Evolutionary conservation across 2,113 vertebrate species (phyloP), one percentile per base, ranked within the genome.

Genomic region (Epinephelus lanceolatus): DNA sequence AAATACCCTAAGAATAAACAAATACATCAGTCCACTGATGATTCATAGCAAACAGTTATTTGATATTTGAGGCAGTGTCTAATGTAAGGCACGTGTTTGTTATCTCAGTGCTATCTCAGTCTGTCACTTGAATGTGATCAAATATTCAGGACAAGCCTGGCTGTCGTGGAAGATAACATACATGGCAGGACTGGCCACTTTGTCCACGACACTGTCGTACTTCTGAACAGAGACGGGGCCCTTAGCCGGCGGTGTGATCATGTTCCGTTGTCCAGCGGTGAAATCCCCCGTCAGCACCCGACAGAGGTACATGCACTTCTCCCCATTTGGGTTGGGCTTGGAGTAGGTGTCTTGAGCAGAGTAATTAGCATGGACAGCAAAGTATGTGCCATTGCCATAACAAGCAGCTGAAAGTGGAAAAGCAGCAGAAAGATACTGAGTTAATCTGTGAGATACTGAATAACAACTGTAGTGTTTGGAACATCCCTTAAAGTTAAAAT

Each of bases 61-160:
- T 13, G 13, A 27, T 2, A 11, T 19, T 53, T 11, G 30, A 69
- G 27, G 12, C 33, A 78, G 6, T 15, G 21, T 23, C 5, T 42
- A 27, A 40, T 47, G 19, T 47, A 51, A 59, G 47, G 5, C 6
- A 14, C 37, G 9, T 15, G 2, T 17, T 51, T 45, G 30, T 27
- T 1, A 17, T 2, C 3, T 49, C 7, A 14, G 51, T 45, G n/a
- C 10, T 47, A 12, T 13, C 45, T 47, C 18, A n/a, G 14, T 17
- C 3, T 23, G 25, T 85, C 71, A 94, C 10, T 21, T 92, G 81
- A 97, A 97, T 40, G 94, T 96, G 83, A 98, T 97, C 42, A 97
- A 89, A 56, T 97, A 96, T 66, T 97, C 95, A 14, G 97, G 97
- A 81, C 96, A 98, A 2, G 97, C 96, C 19, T 97, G 94, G 71